These are phyloP conservation scores for Macrophya alboannulata DNA, from an alignment of 2,888 invertebrate genomes.

Conservation along the genomic window DNA sequence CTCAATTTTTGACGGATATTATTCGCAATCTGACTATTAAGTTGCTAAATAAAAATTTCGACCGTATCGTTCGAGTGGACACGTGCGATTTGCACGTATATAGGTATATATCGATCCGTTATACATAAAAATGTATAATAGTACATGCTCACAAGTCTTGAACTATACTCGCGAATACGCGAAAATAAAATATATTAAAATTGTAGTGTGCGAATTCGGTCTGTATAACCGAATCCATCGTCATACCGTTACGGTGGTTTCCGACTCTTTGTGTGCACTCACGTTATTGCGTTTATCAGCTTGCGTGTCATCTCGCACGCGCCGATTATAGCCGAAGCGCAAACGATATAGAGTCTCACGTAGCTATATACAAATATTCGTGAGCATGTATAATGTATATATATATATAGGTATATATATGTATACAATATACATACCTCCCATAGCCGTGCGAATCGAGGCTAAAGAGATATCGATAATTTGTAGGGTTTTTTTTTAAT, in stretches of 20 bases:
- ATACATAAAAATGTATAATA: background rate
- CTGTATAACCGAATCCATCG: background rate
- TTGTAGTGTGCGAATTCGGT: too few species aligned
- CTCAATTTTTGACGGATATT: conserved; percentile 43
- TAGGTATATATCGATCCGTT: background rate
- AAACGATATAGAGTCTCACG: conserved; percentile 1
- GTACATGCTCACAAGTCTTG: background rate
- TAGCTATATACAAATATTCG: background rate
- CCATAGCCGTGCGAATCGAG: background rate
- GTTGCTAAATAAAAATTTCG: conserved; percentile 16
- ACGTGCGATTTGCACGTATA: conserved; percentile 12
- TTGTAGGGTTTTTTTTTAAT: background rate
- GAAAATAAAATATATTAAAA: background rate
- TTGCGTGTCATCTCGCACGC: conserved; percentile 28
- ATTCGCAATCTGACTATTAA: conserved; percentile 10
- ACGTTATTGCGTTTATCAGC: conserved; percentile 23
- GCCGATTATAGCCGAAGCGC: conserved; percentile 5
- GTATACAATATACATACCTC: background rate
- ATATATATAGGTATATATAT: background rate
- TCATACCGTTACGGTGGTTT: background rate
- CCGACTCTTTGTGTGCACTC: background rate
- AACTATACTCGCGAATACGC: background rate
- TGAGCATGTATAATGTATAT: background rate
- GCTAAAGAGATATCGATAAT: conserved; percentile 37
- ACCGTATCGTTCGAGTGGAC: background rate